Conservation (phyloP, 2,797 vertebrate species). For the Thamnophis elegans region DNA sequence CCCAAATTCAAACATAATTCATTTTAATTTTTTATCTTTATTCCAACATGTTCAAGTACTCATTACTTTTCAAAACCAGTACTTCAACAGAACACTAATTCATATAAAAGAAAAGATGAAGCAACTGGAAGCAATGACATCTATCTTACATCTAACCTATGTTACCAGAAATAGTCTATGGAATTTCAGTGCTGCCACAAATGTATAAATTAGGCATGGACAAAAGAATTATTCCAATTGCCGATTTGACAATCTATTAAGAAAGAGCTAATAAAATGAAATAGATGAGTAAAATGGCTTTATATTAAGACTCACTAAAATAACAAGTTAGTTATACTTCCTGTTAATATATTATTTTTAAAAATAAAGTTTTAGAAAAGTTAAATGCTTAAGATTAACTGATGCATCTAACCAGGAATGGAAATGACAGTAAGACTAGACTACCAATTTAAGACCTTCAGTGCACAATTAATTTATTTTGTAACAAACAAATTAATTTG, state of each 20-base stretch:
- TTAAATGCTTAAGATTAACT: constrained; percentile 23
- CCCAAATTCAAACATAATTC: not conserved
- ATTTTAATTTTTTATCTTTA: not conserved
- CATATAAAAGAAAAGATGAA: constrained; percentile 31
- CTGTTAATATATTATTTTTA: not conserved
- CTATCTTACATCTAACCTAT: constrained; percentile 10
- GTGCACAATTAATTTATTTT: not conserved
- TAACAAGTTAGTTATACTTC: not conserved
- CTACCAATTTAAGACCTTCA: not conserved
- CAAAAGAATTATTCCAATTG: not conserved
- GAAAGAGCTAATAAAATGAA: not conserved
- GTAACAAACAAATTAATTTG: not conserved
- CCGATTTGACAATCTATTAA: constrained; percentile 2
- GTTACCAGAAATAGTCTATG: not conserved
- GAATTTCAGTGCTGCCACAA: not conserved
- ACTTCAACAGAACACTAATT: constrained; percentile 13
- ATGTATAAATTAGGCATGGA: constrained; percentile 28
- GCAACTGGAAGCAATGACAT: constrained; percentile 1
- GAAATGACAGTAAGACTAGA: not conserved
- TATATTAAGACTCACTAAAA: not conserved
- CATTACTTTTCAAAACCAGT: not conserved
- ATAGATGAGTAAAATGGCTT: not conserved
- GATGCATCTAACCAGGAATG: not conserved
- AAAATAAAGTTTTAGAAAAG: not conserved
- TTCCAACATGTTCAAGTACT: not conserved